These are phyloP conservation scores for Pristiophorus japonicus DNA, from an alignment of 2,113 vertebrate genomes.

Conservation along the genomic window DNA sequence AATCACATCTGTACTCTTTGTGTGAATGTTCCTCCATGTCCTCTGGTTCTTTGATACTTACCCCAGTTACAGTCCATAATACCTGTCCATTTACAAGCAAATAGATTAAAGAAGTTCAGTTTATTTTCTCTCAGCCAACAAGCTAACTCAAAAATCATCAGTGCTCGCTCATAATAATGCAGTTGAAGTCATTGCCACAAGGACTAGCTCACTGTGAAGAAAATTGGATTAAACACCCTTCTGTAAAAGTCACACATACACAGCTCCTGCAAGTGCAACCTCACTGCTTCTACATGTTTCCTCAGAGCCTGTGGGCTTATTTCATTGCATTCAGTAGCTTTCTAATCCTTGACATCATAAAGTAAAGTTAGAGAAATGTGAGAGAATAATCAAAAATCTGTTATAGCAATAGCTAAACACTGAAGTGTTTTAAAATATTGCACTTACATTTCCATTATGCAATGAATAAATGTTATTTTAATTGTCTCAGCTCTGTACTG, in stretches of 20 bases:
- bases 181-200: conserved; percentile 26
- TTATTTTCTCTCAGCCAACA: neutral
- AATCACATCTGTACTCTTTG: neutral
- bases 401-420: neutral
- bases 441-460: neutral
- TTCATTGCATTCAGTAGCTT: conserved; percentile 20
- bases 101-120: neutral
- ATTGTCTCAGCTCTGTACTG: conserved; percentile 10
- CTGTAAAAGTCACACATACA: conserved; percentile 36
- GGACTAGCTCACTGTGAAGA: conserved; percentile 32
- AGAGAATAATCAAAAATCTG: conserved; percentile 23
- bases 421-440: neutral
- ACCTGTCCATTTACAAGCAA: neutral
- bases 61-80: neutral
- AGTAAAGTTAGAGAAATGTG: conserved; percentile 19
- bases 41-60: neutral
- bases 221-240: conserved; percentile 36
- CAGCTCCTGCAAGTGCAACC: conserved; percentile 25
- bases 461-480: neutral
- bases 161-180: neutral
- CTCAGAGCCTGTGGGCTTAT: conserved; percentile 20
- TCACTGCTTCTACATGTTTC: conserved; percentile 24
- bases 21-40: too few relatives aligned
- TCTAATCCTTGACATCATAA: conserved; percentile 22
- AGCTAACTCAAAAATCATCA: conserved; percentile 16